Evolutionary conservation across 2,113 vertebrate genomes (phyloP).

Genomic region (Melanerpes formicivorus): DNA sequence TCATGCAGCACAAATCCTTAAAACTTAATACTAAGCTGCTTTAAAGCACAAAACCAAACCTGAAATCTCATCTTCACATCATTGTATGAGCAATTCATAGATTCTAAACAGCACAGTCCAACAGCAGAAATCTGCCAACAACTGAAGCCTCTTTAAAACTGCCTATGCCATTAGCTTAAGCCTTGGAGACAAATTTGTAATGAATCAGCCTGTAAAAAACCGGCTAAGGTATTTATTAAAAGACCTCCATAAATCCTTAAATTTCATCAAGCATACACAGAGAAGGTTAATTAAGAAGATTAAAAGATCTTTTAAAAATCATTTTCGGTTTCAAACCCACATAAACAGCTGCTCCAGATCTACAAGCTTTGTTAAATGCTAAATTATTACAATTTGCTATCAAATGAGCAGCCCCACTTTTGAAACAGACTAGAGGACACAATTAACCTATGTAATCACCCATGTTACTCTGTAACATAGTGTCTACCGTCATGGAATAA

Average conservation of each 20-base stretch:
- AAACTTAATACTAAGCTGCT: not conserved
- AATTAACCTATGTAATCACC: slow-evolving; percentile 24
- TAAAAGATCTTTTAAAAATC: slow-evolving; percentile 27
- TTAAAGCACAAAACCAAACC: not conserved
- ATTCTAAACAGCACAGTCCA: not conserved
- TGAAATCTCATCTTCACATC: not conserved
- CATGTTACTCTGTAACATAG: not conserved
- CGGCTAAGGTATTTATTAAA: slow-evolving; percentile 12
- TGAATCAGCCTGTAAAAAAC: not conserved
- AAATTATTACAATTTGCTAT: slow-evolving; percentile 35
- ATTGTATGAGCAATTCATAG: not conserved
- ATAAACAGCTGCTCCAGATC: slow-evolving; percentile 31
- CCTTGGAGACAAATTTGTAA: slow-evolving; percentile 6
- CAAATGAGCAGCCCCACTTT: not conserved
- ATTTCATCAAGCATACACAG: not conserved
- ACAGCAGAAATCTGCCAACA: not conserved
- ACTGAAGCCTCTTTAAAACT: not conserved
- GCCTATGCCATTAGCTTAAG: not conserved
- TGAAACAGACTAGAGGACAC: not conserved
- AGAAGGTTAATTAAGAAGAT: slow-evolving; percentile 32
- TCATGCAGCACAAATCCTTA: not conserved
- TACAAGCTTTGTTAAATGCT: slow-evolving; percentile 29
- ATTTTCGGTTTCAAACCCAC: slow-evolving; percentile 55
- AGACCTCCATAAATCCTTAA: not conserved
- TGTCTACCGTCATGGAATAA: slow-evolving; percentile 46